Evolutionary conservation across 2,797 vertebrate genomes (phyloP).

Genomic region (Margarornis squamiger): DNA sequence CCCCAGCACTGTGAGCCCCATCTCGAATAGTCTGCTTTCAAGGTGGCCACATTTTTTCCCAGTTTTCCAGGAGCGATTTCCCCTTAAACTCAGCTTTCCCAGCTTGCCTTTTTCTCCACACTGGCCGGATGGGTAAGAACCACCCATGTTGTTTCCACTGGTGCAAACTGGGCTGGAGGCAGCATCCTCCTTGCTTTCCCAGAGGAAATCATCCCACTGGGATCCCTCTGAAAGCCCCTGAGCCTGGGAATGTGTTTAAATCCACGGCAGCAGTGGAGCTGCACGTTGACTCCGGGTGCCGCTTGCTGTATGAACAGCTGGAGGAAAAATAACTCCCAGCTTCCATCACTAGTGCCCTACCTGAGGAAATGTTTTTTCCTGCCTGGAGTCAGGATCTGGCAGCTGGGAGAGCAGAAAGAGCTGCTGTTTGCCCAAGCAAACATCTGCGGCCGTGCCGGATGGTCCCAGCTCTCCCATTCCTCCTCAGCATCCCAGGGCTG

Average conservation of each 20-base stretch:
- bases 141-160: accelerated
- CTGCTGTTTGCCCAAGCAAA: neutral
- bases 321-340: neutral
- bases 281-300: neutral
- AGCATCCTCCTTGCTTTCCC: neutral
- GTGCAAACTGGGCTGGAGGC: no score
- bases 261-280: neutral
- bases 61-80: accelerated
- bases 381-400: neutral
- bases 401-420: neutral
- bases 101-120: accelerated
- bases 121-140: neutral
- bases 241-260: neutral
- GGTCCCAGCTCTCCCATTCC: neutral
- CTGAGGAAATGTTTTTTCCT: constrained; percentile 37
- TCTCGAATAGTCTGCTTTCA: neutral
- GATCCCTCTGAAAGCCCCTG: neutral
- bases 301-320: neutral
- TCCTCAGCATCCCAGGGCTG: neutral
- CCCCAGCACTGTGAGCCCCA: accelerated
- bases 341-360: neutral
- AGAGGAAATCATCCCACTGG: neutral
- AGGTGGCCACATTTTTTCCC: accelerated
- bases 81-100: neutral
- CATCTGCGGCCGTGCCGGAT: neutral